Evolutionary conservation across 2,888 invertebrate genomes (phyloP).

Genomic region (Bhutanitis thaidina): DNA sequence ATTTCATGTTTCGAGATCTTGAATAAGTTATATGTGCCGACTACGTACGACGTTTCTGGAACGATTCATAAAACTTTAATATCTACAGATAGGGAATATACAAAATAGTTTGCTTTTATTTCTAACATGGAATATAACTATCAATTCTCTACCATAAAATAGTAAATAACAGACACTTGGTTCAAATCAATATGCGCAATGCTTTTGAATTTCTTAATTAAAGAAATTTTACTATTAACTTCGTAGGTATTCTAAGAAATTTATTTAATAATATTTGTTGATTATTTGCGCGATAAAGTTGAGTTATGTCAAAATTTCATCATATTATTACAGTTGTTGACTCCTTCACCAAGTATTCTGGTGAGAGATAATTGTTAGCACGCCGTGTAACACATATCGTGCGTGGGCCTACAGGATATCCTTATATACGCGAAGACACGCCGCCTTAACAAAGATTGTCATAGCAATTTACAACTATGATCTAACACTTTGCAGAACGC

Average conservation of each 20-base stretch:
- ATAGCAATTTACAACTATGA: constrained; percentile 62
- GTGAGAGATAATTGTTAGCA: constrained; percentile 21
- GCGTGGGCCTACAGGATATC: constrained; percentile 68
- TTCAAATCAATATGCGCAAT: no score
- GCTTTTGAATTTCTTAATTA: no score
- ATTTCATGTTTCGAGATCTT: constrained; percentile 62
- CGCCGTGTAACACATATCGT: constrained; percentile 39
- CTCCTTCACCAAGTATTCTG: background rate
- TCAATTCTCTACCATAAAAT: no score
- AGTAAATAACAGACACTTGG: no score
- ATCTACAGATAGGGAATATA: constrained; percentile 41
- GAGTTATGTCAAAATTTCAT: no score
- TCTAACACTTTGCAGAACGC: constrained; percentile 40
- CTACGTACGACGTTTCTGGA: constrained; percentile 44
- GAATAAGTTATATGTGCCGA: constrained; percentile 53
- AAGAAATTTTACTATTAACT: no score
- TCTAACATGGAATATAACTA: no score
- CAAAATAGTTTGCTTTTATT: constrained; percentile 13
- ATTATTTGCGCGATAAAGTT: no score
- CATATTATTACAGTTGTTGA: no score
- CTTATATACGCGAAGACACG: constrained; percentile 68
- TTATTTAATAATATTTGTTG: no score
- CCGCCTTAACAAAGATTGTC: constrained; percentile 54
- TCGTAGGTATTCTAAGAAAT: no score
- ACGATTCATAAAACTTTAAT: constrained; percentile 57